Conservation (phyloP, 2,888 invertebrate genomes). For the Apoderus coryli region DNA sequence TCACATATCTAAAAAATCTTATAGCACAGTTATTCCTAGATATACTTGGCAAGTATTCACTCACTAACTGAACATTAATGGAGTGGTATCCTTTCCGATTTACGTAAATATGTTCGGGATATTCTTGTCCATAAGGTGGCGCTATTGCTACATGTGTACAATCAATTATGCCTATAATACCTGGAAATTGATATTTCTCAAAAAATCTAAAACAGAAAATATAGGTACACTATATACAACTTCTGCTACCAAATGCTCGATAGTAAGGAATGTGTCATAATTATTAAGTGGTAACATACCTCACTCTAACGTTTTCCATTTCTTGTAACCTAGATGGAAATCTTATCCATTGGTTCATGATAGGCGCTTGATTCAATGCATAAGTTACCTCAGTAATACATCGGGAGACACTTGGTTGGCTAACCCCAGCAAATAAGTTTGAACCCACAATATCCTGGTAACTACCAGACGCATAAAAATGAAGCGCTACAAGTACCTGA, state of each 20-base stretch:
- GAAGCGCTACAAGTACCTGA: not conserved
- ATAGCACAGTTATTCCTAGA: no score
- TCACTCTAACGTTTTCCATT: no score
- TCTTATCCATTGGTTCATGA: not conserved
- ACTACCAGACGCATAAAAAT: not conserved
- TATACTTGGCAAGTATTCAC: not conserved
- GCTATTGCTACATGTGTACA: constrained; percentile 10
- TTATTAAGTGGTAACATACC: no score
- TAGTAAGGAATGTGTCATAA: not conserved
- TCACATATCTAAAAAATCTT: constrained; percentile 6
- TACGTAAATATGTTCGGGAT: constrained; percentile 10
- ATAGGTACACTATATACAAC: not conserved
- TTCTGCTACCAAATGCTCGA: not conserved
- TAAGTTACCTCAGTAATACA: not conserved
- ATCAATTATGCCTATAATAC: constrained; percentile 11
- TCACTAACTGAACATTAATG: constrained; percentile 13
- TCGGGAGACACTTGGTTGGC: constrained; percentile 1
- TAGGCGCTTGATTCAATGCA: not conserved
- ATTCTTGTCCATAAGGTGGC: constrained; percentile 3
- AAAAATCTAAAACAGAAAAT: constrained; percentile 5
- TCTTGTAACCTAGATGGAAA: constrained; percentile 1
- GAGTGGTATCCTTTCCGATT: constrained; percentile 14
- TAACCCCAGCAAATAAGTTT: not conserved
- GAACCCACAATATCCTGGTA: constrained; percentile 3
- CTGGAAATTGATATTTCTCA: constrained; percentile 8